Evolutionary conservation across 2,113 vertebrate species (phyloP), one percentile per base, ranked within the genome.

Genomic region (Corapipo altera): DNA sequence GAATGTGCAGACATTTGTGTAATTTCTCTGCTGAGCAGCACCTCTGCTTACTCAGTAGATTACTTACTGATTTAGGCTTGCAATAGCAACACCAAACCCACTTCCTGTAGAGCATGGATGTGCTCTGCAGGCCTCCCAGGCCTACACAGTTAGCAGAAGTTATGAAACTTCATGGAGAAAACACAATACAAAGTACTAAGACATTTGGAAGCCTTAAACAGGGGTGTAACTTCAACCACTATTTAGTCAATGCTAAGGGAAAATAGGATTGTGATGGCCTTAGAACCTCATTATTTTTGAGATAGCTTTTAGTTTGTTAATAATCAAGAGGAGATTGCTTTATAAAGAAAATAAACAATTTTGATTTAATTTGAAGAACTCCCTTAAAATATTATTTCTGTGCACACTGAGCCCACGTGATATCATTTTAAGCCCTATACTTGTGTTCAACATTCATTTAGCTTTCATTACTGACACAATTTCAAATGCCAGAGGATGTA

Each of bases 121-220:
- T 75, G 84, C 57, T 81, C 69, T 75, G 73, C 37, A n/a, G 83
- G 44, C 91, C 71, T 61, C 67, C 35, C 49, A 46, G 70, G 28
- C 41, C 58, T 43, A 5, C 64, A 27, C 0, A 28, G 30, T 58
- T 70, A 88, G 91, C 78, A 88, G 92, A 96, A 95, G 72, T 96
- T 90, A n/a, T 13, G 61, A 91, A 96, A 94, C 44, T 41, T 81
- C 24, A 43, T 32, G 81, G 43, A 89, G 93, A 88, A 97, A 96
- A 88, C 37, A 86, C 27, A 48, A 17, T 17, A 65, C 65, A 78
- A 80, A 92, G 35, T 33, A 18, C 61, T 57, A 52, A 59, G 88
- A 76, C 10, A 11, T 90, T 72, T 67, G 59, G 77, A 95, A 94
- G 88, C 71, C 33, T 54, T 73, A 92, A 89, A 94, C 5, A 49